phyloP scores from a whole-genome alignment of 1,140 invertebrate genomes.

The Portunus trituberculatus region DNA sequence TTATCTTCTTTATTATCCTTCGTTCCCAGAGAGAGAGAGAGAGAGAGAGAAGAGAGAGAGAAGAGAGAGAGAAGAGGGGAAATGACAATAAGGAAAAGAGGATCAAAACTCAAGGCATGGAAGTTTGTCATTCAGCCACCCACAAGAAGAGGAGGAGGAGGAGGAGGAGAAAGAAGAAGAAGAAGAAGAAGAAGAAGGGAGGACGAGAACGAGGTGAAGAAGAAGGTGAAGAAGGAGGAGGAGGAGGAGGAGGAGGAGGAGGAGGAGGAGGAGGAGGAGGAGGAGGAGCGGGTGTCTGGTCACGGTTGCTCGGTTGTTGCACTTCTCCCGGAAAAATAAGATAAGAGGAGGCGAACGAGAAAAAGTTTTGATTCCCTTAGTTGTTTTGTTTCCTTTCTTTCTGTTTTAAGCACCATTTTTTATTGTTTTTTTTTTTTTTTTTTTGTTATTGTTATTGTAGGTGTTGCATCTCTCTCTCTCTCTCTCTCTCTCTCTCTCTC shows the following conservation, averaged over 20 bases:
- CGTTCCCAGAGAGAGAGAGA: too few species aligned
- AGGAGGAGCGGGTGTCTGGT: neutral
- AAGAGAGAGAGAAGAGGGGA: neutral
- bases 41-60: neutral
- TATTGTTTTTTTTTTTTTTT: too few species aligned
- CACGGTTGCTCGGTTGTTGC: neutral
- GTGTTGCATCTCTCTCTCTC: too few species aligned
- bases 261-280: neutral
- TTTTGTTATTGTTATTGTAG: too few species aligned
- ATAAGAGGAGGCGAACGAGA: neutral
- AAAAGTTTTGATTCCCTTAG: neutral
- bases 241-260: too few species aligned
- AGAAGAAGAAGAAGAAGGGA: too few species aligned
- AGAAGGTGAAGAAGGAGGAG: neutral
- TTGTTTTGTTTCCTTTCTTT: too few species aligned
- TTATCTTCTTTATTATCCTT: too few species aligned
- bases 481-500: too few species aligned
- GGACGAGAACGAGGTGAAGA: too few species aligned
- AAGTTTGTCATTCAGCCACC: neutral
- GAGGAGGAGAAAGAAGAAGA: neutral
- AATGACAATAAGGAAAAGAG: neutral
- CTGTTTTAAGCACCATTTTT: too few species aligned
- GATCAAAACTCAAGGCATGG: neutral
- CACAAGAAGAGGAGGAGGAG: too few species aligned
- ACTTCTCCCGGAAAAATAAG: neutral